Conservation (phyloP, 2,888 invertebrate genomes). For the Tachina lurida region DNA sequence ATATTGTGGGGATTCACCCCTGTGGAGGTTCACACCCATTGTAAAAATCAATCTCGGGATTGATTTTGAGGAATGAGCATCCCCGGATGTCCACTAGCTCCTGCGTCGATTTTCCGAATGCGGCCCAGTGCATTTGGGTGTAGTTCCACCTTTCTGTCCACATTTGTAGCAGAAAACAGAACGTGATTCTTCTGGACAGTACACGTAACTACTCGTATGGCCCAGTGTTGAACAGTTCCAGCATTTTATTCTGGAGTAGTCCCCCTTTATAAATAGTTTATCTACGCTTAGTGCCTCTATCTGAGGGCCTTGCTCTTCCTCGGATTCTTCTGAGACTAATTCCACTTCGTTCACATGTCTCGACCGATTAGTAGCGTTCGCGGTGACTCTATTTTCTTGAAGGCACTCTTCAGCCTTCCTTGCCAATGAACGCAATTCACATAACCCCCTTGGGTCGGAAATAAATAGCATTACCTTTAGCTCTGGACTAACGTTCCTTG, state of each 20-base stretch:
- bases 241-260: slow-evolving; percentile 28
- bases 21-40: background rate
- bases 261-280: background rate
- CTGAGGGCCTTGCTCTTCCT: no score
- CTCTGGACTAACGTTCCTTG: no score
- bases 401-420: no score
- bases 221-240: slow-evolving; percentile 16
- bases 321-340: no score
- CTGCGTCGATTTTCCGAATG: background rate
- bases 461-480: no score
- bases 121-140: background rate
- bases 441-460: no score
- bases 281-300: background rate
- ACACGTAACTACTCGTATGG: background rate
- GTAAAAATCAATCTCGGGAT: background rate
- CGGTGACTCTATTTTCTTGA: no score
- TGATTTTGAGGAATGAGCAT: background rate
- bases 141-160: no score
- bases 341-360: no score
- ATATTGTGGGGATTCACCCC: background rate
- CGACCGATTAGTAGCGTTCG: no score
- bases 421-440: no score
- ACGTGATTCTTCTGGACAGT: background rate
- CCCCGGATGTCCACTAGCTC: background rate
- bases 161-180: no score